These are phyloP conservation scores for Dendropsophus ebraccatus DNA, from an alignment of 2,113 vertebrate species.

Conservation along the genomic window DNA sequence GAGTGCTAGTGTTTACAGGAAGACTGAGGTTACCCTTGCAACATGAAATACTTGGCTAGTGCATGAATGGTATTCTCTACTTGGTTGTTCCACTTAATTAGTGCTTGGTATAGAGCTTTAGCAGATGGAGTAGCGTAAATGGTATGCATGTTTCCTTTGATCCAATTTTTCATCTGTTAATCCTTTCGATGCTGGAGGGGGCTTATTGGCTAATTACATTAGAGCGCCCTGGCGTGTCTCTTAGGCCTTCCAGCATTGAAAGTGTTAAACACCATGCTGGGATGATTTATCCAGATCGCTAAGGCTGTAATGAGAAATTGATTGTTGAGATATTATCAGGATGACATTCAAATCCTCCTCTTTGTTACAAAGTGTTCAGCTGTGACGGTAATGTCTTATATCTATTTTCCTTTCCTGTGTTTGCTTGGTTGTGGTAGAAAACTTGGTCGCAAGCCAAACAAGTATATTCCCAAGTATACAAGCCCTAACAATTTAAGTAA, in stretches of 20 bases:
- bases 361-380: constrained; percentile 41
- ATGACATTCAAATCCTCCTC: constrained; percentile 53
- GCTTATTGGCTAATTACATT: constrained; percentile 11
- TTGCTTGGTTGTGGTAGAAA: constrained; percentile 25
- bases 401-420: constrained; percentile 14
- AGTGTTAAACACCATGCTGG: constrained; percentile 48
- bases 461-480: not conserved
- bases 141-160: constrained; percentile 44
- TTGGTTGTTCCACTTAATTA: constrained; percentile 37
- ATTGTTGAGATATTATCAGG: constrained; percentile 56
- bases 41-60: not conserved
- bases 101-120: constrained; percentile 23
- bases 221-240: not conserved
- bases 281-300: constrained; percentile 56
- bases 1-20: too few relatives aligned
- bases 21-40: not conserved
- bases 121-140: constrained; percentile 41
- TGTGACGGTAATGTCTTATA: constrained; percentile 40
- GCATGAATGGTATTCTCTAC: not conserved
- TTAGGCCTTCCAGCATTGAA: not conserved
- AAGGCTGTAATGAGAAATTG: constrained; percentile 51
- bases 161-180: constrained; percentile 32
- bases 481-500: not conserved
- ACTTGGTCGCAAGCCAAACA: not conserved
- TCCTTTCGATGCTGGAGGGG: constrained; percentile 35